phyloP scores from a whole-genome alignment of 1,140 invertebrate species.

The Drosophila lacertosa region DNA sequence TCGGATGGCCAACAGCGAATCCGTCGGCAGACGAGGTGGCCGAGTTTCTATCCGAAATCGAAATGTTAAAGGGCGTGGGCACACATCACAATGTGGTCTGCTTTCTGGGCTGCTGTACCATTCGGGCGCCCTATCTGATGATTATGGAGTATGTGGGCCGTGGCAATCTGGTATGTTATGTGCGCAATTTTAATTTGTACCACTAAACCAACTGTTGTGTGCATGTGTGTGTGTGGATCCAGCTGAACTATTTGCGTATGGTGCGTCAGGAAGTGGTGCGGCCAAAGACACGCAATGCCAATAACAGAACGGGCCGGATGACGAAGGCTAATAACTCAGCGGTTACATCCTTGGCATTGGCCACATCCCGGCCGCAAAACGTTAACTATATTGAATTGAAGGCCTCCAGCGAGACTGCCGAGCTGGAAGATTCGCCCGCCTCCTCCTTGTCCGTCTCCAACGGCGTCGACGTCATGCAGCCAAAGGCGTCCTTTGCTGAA shows the following conservation, averaged over 20 bases:
- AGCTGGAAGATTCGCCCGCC: slow-evolving; percentile 3
- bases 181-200: not conserved
- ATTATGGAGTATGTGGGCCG: slow-evolving; percentile 92
- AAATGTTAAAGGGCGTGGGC: slow-evolving; percentile 91
- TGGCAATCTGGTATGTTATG: slow-evolving; percentile 89
- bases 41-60: slow-evolving; percentile 91
- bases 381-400: slow-evolving; percentile 76
- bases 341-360: not conserved
- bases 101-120: slow-evolving; percentile 91
- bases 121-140: slow-evolving; percentile 88
- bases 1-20: slow-evolving; percentile 56
- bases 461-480: slow-evolving; percentile 4
- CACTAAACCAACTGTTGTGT: not conserved
- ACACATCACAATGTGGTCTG: slow-evolving; percentile 91
- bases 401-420: slow-evolving; percentile 47
- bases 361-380: slow-evolving; percentile 20
- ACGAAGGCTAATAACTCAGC: slow-evolving; percentile 7
- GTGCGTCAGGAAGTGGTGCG: slow-evolving; percentile 56
- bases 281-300: slow-evolving; percentile 51
- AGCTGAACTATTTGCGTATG: slow-evolving; percentile 69
- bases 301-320: slow-evolving; percentile 43
- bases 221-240: not conserved
- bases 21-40: slow-evolving; percentile 86
- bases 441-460: not conserved
- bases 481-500: slow-evolving; percentile 58